Evolutionary conservation across 2,113 vertebrate species (phyloP), one percentile per base, ranked within the genome.

Genomic region (Thomomys bottae): DNA sequence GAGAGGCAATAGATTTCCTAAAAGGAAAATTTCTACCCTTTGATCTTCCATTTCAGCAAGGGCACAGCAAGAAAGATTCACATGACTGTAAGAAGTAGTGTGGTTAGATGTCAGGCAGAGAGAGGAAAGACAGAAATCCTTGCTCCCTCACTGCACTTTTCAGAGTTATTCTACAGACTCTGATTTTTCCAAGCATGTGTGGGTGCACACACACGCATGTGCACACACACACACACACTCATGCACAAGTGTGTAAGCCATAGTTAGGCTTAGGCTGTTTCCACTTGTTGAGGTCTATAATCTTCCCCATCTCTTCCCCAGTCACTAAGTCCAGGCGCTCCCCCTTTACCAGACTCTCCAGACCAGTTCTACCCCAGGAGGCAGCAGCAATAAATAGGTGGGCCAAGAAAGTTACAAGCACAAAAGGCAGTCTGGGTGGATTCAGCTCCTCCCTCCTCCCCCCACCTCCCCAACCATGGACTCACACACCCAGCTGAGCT

Each of bases 381-480:
- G n/a, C 66, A 89, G 94, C 92, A 93, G n/a, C n/a, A n/a, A n/a
- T n/a, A n/a, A n/a, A 95, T 96, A 94, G 24, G 24, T 63, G 75
- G 49, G 49, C 34, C 36, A 9, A 59, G 30, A 75, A 45, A n/a
- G 30, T 45, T 38, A 40, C 36, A 45, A 32, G 79, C 8, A 26
- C 20, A 38, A 61, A 73, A 57, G 49, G 24, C 49, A 32, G 1
- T 40, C 24, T 42, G 40, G 24, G 64, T 42, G 67, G 75, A 66
- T 30, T 36, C 28, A 61, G n/a, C 3, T 20, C 75, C 86, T 36
- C 49, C 49, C 17, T 4, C 49, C 14, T 17, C 6, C 49, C 49
- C 49, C 49, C 17, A 1, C 49, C 49, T 14, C 12, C 49, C 49
- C 15, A 54, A 54, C 72, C 76, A 77, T 80, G 49, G 70, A 18